Base-by-base conservation (phyloP, 2,113 vertebrate species). In the Upupa epops region DNA sequence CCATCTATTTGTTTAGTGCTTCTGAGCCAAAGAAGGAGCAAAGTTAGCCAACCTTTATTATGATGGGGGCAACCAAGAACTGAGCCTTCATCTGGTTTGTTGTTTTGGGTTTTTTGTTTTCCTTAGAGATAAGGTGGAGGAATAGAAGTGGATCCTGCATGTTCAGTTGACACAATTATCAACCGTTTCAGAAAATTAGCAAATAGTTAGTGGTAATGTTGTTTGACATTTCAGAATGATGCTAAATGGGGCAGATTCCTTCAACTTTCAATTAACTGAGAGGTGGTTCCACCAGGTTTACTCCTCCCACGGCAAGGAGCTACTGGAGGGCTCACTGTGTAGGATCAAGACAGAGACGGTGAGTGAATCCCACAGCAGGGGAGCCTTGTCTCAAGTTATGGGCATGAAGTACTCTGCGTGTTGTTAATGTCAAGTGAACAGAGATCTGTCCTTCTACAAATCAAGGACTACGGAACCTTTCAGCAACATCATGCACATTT, bases 1-100 rank as follows among this genome's bases (percentile, higher is more conserved):
- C 49, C 83, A 89, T 54, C 55, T 81, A 34, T 82, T 89, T 93
- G 60, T 89, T 94, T 92, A 91, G 91, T 9, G 15, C 70, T 59
- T 86, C 40, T 42, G 46, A 86, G 81, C 75, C 75, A 95, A 72
- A 68, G 24, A n/a, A 74, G 46, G 19, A 66, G 9, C 80, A 45
- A 40, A 59, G 42, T 89, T 93, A 4, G 9, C 64, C 71, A 91
- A 84, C 49, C 59, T 93, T 82, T 95, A 69, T 89, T 83, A 84
- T 6, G 28, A 25, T 8, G 17, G 32, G 34, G 74, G 81, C 51
- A 95, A 73, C 13, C 29, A 71, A 58, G 26, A 92, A 37, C 59
- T 73, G 32, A 72, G 56, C 59, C 60, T 71, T 8, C 29, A 83
- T 73, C n/a, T 87, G 15, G 20, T 65, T 28, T 8, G 9, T 18